Base-by-base conservation (phyloP, 2,113 vertebrate genomes). In the Pygoscelis antarcticus region DNA sequence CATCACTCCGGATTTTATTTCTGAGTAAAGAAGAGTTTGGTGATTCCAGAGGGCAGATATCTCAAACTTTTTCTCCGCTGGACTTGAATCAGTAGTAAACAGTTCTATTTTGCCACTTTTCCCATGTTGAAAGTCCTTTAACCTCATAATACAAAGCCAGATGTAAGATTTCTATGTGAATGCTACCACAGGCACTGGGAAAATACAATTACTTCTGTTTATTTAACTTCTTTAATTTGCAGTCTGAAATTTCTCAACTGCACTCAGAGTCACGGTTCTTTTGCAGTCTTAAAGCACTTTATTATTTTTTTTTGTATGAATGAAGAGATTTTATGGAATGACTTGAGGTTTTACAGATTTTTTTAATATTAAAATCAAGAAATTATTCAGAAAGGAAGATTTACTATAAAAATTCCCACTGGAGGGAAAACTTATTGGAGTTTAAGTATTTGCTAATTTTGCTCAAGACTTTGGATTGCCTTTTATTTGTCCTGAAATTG, bases 401-500 rank as follows among this genome's bases (percentile, higher is more conserved):
- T 87, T 84, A 26, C 38, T 55, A 20, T 51, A 91, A 92, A 62
- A 88, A 66, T 42, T 74, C 47, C 32, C 55, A 74, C 8, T 52
- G 21, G 38, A 58, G 6, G 18, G 57, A 69, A 85, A 61, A 83
- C 1, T 21, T 36, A 42, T 9, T 83, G 51, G 23, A 34, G 9
- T 91, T 89, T 68, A 83, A 74, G 6, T 84, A 65, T 83, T 49
- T 87, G 34, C 47, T 90, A 66, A 90, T 81, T 93, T 96, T 93
- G 6, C 34, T 87, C 0, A 0, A 72, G 61, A 52, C 11, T 95
- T 95, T 82, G 65, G 13, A 52, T 65, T 87, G 36, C 51, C 66
- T 87, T 91, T 82, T 74, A 90, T 83, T 95, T 93, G 54, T 87
- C 58, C 40, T 69, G 32, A 95, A 87, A 62, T 71, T 54, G 17